A percentile compares a stretch with the other conserved stretches of the same genome.
Evolutionary conservation across 1,140 invertebrate genomes (phyloP).

Genomic region (Eueides isabella): DNA sequence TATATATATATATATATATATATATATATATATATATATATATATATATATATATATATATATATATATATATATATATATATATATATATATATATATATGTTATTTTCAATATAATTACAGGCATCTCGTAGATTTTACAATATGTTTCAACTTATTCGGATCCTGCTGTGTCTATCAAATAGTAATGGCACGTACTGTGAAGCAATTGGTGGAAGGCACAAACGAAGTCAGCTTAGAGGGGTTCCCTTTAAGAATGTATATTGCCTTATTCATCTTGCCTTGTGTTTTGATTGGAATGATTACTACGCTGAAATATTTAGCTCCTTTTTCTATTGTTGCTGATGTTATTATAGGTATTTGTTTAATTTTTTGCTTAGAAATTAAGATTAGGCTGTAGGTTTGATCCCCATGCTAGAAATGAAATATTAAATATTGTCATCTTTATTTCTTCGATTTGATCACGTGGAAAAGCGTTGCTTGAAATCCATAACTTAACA

Average conservation of each 20-base stretch:
- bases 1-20: no score
- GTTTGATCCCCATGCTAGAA: no score
- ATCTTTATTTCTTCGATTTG: no score
- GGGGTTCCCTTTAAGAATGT: conserved; percentile 39
- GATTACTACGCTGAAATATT: conserved; percentile 52
- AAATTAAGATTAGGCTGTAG: no score
- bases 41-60: no score
- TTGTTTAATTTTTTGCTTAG: neutral
- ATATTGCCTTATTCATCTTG: conserved; percentile 44
- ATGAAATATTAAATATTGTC: no score
- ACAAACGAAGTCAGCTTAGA: conserved; percentile 25
- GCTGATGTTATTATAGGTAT: conserved; percentile 52
- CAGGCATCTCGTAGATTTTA: conserved; percentile 49
- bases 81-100: no score
- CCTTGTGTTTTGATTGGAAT: conserved; percentile 51
- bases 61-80: no score
- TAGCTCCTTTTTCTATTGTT: conserved; percentile 52
- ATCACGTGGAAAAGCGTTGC: no score
- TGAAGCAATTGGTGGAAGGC: conserved; percentile 48
- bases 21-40: no score
- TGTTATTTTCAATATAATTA: conserved; percentile 1
- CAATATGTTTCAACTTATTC: conserved; percentile 45
- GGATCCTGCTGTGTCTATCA: conserved; percentile 54
- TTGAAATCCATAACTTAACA: no score
- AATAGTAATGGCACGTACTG: conserved; percentile 46